Evolutionary conservation across 2,888 invertebrate genomes (phyloP).

Genomic region (Alsophila aescularia): DNA sequence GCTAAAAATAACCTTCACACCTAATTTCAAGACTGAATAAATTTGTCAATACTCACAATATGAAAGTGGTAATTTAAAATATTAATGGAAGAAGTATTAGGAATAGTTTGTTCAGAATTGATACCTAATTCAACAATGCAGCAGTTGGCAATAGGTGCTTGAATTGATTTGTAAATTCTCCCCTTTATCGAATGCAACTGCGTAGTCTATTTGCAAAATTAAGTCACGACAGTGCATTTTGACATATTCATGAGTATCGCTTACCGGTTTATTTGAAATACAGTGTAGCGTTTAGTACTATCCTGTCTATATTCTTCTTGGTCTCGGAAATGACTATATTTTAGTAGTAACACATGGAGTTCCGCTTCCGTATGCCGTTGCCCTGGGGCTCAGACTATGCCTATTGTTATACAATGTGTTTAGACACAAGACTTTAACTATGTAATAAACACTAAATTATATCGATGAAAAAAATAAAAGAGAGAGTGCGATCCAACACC

Average conservation of each 20-base stretch:
- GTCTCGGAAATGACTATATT: neutral
- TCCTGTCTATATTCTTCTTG: neutral
- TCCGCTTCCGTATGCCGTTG: neutral
- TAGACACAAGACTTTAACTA: no score
- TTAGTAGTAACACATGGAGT: neutral
- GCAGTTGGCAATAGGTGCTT: neutral
- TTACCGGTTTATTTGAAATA: neutral
- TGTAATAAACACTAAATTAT: no score
- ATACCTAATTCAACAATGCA: neutral
- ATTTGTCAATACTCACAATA: no score
- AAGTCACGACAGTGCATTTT: constrained; percentile 1
- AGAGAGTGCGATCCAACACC: no score
- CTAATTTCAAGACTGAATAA: no score
- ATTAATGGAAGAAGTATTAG: neutral
- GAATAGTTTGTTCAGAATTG: neutral
- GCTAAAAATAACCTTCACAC: no score
- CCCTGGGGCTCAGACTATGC: neutral
- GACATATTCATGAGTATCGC: neutral
- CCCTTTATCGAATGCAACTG: constrained; percentile 2
- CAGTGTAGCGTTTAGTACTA: neutral
- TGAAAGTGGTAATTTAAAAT: no score
- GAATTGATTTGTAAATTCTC: constrained; percentile 18
- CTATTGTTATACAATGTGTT: no score
- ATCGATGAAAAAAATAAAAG: no score
- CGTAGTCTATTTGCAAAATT: constrained; percentile 6